Base-by-base conservation (phyloP, 2,113 vertebrate species). In the Melanerpes aurifrons region DNA sequence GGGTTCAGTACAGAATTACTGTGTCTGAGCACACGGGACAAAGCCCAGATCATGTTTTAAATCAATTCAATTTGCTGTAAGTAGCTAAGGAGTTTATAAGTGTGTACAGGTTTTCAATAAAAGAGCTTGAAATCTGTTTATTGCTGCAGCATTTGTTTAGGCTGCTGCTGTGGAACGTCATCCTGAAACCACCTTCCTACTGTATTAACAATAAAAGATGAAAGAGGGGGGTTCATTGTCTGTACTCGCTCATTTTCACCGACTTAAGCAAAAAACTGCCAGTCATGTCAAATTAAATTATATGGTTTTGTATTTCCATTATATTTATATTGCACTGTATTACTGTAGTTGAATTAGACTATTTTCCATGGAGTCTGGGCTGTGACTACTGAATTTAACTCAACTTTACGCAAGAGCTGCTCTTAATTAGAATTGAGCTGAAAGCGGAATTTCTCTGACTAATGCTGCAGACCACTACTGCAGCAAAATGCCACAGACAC, bases 281-380 rank as follows among this genome's bases (percentile, higher is more conserved):
- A 92, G 82, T 94, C 91, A 69, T 20, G 59, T 93, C 66, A 94
- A 95, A 94, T 96, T 90, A 93, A 94, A 95, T 94, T 77, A 79
- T 63, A 92, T 84, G 91, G 92, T 8, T 95, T 94, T 91, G 82
- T 96, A 96, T 96, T 95, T 94, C 91, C 71, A 82, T 96, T 96
- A 71, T 91, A 92, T 91, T 94, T 93, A 70, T 91, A 93, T 93
- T 93, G 63, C 75, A 71, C 48, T 91, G 40, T 87, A 80, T 89
- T 94, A 53, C 79, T 91, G 87, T 93, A 89, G 84, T 88, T 94
- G 92, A 94, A 91, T 94, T 90, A 88, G 79, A 78, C 85, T 90
- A 63, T 95, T 95, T 96, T 94, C 91, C 91, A 69, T 66, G 87
- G 82, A 62, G 94, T 78, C 76, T 91, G 82, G 90, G 93, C 89